These are phyloP conservation scores for Diorhabda sublineata DNA, from an alignment of 1,140 invertebrate genomes.

Conservation along the genomic window DNA sequence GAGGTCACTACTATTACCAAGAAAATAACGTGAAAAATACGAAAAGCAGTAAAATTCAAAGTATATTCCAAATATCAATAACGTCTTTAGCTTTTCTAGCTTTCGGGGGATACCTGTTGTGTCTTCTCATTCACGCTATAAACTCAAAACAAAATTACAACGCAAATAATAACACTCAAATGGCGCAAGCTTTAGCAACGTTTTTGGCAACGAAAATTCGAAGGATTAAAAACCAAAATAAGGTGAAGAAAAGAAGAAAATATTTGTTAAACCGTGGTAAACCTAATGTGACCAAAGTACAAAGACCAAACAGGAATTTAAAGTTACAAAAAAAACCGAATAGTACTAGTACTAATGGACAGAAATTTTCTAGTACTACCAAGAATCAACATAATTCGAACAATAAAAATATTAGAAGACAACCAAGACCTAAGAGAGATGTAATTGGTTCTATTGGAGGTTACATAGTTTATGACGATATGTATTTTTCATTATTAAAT, in stretches of 20 bases:
- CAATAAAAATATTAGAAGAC: constrained; percentile 32
- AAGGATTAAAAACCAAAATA: constrained; percentile 22
- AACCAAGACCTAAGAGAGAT: constrained; percentile 17
- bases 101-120: constrained; percentile 72
- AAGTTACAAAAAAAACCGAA: background rate
- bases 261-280: constrained; percentile 16
- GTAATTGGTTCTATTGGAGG: constrained; percentile 3
- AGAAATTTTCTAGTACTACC: background rate
- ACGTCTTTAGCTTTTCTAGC: constrained; percentile 71
- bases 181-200: constrained; percentile 6
- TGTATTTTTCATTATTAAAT: constrained; percentile 51
- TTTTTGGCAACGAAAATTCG: constrained; percentile 11
- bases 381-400: background rate
- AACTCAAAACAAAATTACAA: constrained; percentile 52
- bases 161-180: constrained; percentile 16
- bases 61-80: constrained; percentile 66
- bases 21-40: constrained; percentile 51
- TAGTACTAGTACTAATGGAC: background rate
- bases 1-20: constrained; percentile 24
- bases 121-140: constrained; percentile 66
- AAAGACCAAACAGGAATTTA: constrained; percentile 13
- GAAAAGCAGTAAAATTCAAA: constrained; percentile 54
- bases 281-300: constrained; percentile 16
- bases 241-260: constrained; percentile 25
- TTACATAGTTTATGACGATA: constrained; percentile 12